A percentile compares a stretch with the other conserved stretches of the same genome.
Conservation (phyloP, 2,797 vertebrate species). For the Microchirus variegatus region DNA sequence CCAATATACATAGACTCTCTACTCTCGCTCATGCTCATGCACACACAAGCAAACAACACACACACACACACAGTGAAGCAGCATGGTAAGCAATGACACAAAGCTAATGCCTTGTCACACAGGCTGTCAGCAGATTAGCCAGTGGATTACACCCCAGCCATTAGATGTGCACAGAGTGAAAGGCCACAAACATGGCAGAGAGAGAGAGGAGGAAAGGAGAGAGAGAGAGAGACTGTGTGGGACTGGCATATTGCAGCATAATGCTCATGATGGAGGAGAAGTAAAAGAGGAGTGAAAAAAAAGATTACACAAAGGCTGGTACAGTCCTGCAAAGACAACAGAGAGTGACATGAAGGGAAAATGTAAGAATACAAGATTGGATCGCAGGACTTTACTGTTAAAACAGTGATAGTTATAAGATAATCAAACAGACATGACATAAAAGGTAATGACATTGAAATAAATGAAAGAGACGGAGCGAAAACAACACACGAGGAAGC, state of each 20-base stretch:
- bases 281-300: slow-evolving; percentile 16
- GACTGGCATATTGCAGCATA: slow-evolving; percentile 28
- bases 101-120: slow-evolving; percentile 87
- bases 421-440: slow-evolving; percentile 32
- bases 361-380: slow-evolving; percentile 31
- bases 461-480: slow-evolving; percentile 11
- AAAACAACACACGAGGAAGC: slow-evolving; percentile 5
- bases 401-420: too few species aligned
- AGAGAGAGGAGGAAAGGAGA: slow-evolving; percentile 35
- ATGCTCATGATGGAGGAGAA: slow-evolving; percentile 20
- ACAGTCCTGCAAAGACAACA: slow-evolving; percentile 21
- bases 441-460: slow-evolving; percentile 35
- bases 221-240: slow-evolving; percentile 30
- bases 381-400: slow-evolving; percentile 31
- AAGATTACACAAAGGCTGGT: slow-evolving; percentile 22
- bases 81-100: slow-evolving; percentile 82
- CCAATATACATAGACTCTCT: slow-evolving; percentile 22
- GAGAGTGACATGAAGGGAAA: slow-evolving; percentile 16
- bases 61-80: slow-evolving; percentile 73
- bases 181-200: slow-evolving; percentile 79
- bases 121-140: slow-evolving; percentile 86
- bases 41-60: slow-evolving; percentile 62
- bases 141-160: slow-evolving; percentile 85
- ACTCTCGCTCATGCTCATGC: slow-evolving; percentile 1
- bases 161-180: slow-evolving; percentile 82